These are phyloP conservation scores for Tipula helvola DNA, from an alignment of 2,888 invertebrate species.

Conservation along the genomic window DNA sequence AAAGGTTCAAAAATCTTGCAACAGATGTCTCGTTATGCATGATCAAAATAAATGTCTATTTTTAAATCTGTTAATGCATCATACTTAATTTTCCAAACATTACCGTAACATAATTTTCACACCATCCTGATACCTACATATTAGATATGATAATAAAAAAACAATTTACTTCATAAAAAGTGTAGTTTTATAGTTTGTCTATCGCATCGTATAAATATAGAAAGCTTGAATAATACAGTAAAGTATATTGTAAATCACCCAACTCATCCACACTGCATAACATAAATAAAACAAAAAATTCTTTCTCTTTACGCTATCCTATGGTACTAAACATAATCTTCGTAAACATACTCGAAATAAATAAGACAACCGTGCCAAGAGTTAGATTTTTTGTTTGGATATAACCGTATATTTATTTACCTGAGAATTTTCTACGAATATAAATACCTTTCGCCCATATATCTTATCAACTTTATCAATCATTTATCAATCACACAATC, in stretches of 20 bases:
- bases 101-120: neutral
- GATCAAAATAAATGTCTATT: too few relatives aligned
- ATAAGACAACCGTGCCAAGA: neutral
- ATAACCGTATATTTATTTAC: neutral
- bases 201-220: neutral
- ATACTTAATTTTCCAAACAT: too few relatives aligned
- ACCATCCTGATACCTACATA: neutral
- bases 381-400: neutral
- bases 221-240: neutral
- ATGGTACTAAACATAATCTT: neutral
- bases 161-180: neutral
- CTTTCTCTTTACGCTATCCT: neutral
- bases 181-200: conserved; percentile 4
- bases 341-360: neutral
- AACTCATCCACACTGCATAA: neutral
- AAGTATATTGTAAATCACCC: neutral
- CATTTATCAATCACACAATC: neutral
- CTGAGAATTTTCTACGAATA: neutral
- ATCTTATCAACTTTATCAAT: conserved; percentile 4
- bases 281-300: neutral
- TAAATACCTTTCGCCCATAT: neutral
- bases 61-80: too few relatives aligned
- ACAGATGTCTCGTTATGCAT: too few relatives aligned
- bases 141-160: neutral
- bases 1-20: too few relatives aligned